Evolutionary conservation across 2,113 vertebrate genomes (phyloP).

Genomic region (Haplochromis vanheusdeni): DNA sequence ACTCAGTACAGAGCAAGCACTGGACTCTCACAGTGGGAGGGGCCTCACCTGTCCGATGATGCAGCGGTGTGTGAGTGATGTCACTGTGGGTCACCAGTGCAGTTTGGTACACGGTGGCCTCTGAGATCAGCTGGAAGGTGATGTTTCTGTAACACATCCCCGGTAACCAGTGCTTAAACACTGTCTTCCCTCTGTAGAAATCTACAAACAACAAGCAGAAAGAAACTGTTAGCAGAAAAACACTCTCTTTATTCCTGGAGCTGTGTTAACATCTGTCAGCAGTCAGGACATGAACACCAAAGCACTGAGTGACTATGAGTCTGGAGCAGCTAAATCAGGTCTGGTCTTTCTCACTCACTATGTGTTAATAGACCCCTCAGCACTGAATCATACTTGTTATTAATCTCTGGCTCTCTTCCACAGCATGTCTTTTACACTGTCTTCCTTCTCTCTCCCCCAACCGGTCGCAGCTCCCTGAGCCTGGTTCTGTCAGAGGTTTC

Average conservation of each 20-base stretch:
- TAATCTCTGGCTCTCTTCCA: not conserved
- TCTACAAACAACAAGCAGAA: conserved; percentile 62
- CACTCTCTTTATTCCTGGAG: not conserved
- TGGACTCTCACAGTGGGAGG: not conserved
- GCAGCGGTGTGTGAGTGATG: conserved; percentile 77
- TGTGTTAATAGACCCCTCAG: not conserved
- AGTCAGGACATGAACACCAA: not conserved
- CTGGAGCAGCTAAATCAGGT: not conserved
- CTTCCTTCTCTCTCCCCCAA: not conserved
- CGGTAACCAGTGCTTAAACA: conserved; percentile 95
- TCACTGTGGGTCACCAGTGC: conserved; percentile 79
- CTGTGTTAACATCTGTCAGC: not conserved
- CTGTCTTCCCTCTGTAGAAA: conserved; percentile 88
- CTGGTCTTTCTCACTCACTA: not conserved
- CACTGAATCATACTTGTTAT: not conserved
- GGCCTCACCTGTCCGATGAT: conserved; percentile 84
- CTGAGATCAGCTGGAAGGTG: conserved; percentile 91
- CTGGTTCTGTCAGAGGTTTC: not conserved
- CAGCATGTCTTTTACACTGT: not conserved
- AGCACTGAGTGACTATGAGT: not conserved
- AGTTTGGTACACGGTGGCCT: conserved; percentile 84
- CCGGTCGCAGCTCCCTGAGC: not conserved
- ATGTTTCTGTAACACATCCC: conserved; percentile 92
- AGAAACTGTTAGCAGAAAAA: not conserved
- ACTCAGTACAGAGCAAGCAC: not conserved